Evolutionary conservation across 2,888 invertebrate species (phyloP), one percentile per base, ranked within the genome.

Genomic region (Polydrusus tereticollis): DNA sequence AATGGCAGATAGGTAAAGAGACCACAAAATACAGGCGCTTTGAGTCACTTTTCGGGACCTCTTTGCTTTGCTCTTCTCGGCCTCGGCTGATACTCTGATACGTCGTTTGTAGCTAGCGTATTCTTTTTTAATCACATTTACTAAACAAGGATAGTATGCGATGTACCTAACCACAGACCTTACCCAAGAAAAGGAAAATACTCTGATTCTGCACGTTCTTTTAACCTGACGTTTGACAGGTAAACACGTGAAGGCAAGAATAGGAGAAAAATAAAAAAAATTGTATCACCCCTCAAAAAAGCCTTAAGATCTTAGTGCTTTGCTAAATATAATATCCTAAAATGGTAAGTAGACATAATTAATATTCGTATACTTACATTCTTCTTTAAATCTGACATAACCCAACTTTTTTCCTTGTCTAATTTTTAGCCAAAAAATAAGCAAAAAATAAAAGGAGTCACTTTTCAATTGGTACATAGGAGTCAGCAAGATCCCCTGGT

Each of bases 401-500:
- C 26, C 26, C 6, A 6, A 26, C 26, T 52, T 29, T 1, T 45
- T 45, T 20, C 8, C n/a, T 14, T 10, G 5, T 21, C 21, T 18
- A 4, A 18, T 55, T 76, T 77, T 64, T 60, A 79, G 78, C 77
- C 78, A 12, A 90, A 91, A 72, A 91, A 90, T 47, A 96, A 98
- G 80, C 94, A 97, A 83, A 94, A 94, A 79, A 97, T 97, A 83
- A 93, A 93, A 82, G 91, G 97, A 0, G 93, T 96, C 20, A 96
- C 95, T 0, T 99, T 98, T 83, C 94, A 94, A 82, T 86, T 99
- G 76, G 96, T 98, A 0, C 96, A 98, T 83, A 90, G 98, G 82
- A 97, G 97, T 81, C 98, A 98, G 85, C 91, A 92, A 81, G 98
- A 98, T 90, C 98, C 98, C 0, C 85, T 98, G 60, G 89, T 91